Percentiles rank a stretch among this genome's conserved stretches.
phyloP scores from a whole-genome alignment of 2,888 invertebrate species.

The Sericinus montela region DNA sequence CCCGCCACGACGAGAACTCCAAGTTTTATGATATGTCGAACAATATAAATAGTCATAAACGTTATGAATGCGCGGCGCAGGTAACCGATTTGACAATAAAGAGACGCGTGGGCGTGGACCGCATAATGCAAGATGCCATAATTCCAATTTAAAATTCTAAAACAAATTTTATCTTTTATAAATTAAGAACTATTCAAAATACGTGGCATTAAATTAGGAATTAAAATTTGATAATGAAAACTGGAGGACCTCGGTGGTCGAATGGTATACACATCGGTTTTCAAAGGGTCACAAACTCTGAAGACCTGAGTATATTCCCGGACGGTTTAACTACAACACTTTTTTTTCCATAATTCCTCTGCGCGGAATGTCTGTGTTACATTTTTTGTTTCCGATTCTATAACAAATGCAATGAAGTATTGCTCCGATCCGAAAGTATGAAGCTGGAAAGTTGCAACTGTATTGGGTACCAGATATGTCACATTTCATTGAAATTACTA shows the following conservation, averaged over 20 bases:
- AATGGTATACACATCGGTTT: no score
- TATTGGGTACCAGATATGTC: background rate
- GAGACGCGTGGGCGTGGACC: conserved; percentile 40
- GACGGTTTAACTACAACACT: no score
- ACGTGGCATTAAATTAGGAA: background rate
- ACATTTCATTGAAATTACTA: background rate
- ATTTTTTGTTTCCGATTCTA: no score
- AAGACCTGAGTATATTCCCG: no score
- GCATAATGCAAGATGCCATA: conserved; percentile 28
- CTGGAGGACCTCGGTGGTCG: no score
- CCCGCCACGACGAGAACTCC: conserved; percentile 26
- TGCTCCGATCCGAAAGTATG: no score
- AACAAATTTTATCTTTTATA: background rate
- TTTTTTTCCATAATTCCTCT: no score
- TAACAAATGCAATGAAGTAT: no score
- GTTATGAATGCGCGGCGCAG: conserved; percentile 38
- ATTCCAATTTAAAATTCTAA: conserved; percentile 6
- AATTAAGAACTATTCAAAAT: background rate
- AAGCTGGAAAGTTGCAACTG: no score
- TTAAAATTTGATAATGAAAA: no score
- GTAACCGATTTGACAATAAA: conserved; percentile 37
- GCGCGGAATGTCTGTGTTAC: no score
- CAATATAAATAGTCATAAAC: conserved; percentile 49
- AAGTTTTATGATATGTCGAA: conserved; percentile 40
- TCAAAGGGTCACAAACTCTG: no score